phyloP scores from a whole-genome alignment of 2,113 vertebrate species.

The Cynocephalus volans region DNA sequence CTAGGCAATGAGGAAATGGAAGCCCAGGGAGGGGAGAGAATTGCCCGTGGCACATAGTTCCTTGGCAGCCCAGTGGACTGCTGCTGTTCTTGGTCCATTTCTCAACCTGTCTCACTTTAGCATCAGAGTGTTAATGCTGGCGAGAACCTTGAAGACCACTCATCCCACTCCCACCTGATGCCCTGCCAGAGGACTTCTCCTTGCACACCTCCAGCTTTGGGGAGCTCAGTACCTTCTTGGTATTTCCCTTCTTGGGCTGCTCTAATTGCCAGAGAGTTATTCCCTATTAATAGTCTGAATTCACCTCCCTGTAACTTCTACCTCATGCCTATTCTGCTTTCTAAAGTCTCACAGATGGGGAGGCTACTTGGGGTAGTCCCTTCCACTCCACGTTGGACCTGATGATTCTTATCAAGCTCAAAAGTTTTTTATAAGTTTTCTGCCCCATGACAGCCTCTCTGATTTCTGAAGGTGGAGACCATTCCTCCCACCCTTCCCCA shows the following conservation, averaged over 20 bases:
- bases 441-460: not conserved
- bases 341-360: not conserved
- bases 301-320: not conserved
- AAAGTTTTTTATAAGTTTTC: not conserved
- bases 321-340: not conserved
- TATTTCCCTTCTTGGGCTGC: not conserved
- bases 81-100: not conserved
- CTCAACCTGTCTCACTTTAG: not conserved
- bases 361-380: not conserved
- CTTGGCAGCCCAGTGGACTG: not conserved
- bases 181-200: not conserved
- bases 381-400: not conserved
- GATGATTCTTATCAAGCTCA: not conserved
- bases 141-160: not conserved
- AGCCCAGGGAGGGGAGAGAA: not conserved
- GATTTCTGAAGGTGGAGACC: constrained; percentile 24
- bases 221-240: not conserved
- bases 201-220: not conserved
- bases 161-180: not conserved
- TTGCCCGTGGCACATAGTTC: not conserved
- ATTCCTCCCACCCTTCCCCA: not conserved
- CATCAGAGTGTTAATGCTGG: not conserved
- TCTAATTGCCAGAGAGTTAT: constrained; percentile 7
- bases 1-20: not conserved
- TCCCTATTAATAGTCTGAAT: not conserved